Evolutionary conservation across 2,113 vertebrate species (phyloP).

Genomic region (Oncorhynchus keta): DNA sequence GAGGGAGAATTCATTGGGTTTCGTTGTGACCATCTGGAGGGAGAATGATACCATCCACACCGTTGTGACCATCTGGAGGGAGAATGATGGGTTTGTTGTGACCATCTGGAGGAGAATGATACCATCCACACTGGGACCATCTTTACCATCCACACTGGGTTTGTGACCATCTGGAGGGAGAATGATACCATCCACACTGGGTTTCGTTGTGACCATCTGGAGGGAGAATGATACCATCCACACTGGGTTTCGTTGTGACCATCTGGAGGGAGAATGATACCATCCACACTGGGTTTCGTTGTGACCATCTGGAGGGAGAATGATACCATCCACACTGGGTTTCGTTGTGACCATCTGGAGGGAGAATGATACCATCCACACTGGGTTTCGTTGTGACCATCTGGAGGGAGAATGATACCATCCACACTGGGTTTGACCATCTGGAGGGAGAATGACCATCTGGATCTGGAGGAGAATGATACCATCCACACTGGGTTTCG

Average conservation of each 20-base stretch:
- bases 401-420: constrained; percentile 35
- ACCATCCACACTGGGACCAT: constrained; percentile 12
- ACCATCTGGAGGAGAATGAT: constrained; percentile 44
- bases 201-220: constrained; percentile 41
- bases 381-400: constrained; percentile 42
- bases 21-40: constrained; percentile 39
- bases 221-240: constrained; percentile 35
- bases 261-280: constrained; percentile 31
- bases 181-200: constrained; percentile 29
- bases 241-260: constrained; percentile 40
- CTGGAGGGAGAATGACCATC: too few relatives aligned
- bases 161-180: constrained; percentile 29
- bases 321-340: constrained; percentile 23
- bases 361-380: constrained; percentile 34
- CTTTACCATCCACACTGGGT: too few relatives aligned
- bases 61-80: constrained; percentile 31
- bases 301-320: constrained; percentile 26
- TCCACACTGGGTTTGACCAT: constrained; percentile 8
- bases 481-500: constrained; percentile 34
- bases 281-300: constrained; percentile 38
- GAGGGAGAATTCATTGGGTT: too few relatives aligned
- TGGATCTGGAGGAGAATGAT: constrained; percentile 44
- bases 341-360: constrained; percentile 40
- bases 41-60: constrained; percentile 33
- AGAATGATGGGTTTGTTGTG: too few relatives aligned